Evolutionary conservation across 2,113 vertebrate species (phyloP).

Genomic region (Pomatostomus ruficeps): DNA sequence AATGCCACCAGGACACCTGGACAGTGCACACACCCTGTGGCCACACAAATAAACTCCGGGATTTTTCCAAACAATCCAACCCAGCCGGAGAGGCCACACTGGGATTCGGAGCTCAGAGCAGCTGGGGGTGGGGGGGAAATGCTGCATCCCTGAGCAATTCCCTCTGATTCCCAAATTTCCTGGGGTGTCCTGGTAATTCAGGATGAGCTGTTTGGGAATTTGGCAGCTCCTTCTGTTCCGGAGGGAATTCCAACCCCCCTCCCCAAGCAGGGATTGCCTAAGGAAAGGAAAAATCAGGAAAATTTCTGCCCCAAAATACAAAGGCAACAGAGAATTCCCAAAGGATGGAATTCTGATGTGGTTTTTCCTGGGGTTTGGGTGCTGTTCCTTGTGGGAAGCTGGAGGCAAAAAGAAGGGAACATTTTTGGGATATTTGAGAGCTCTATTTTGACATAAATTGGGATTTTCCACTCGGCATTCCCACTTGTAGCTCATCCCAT

Average conservation of each 20-base stretch:
- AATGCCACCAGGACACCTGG: conserved; percentile 25
- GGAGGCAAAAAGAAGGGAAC: background rate
- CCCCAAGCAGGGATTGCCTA: background rate
- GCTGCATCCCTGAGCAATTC: background rate
- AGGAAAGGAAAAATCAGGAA: background rate
- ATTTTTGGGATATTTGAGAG: background rate
- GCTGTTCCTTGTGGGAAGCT: background rate
- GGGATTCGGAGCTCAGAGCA: accelerated
- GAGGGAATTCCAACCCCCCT: background rate
- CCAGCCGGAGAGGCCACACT: accelerated
- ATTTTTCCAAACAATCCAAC: background rate
- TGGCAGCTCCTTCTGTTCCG: background rate
- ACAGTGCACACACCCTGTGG: background rate
- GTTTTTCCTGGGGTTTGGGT: accelerated
- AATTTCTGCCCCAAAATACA: background rate
- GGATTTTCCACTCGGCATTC: background rate
- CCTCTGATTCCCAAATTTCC: background rate
- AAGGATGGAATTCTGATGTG: background rate
- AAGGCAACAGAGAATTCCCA: background rate
- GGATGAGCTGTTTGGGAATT: background rate
- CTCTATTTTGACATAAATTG: background rate
- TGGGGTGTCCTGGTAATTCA: too few relatives aligned
- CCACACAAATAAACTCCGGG: background rate
- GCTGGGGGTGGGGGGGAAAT: accelerated
- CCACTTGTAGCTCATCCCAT: background rate